phyloP scores from a whole-genome alignment of 2,113 vertebrate genomes.

The Hucho hucho region DNA sequence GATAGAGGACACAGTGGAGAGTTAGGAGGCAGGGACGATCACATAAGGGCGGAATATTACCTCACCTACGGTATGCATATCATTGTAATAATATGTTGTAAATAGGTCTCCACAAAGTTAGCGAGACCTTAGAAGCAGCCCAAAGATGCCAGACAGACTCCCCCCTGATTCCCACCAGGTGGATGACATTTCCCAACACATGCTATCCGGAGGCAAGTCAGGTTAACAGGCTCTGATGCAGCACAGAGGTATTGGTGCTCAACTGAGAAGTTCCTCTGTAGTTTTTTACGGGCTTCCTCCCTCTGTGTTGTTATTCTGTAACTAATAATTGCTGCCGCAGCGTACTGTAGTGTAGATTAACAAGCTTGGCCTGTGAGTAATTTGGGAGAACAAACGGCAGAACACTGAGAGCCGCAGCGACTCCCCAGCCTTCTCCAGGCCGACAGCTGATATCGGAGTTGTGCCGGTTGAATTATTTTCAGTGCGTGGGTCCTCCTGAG shows the following conservation, averaged over 20 bases:
- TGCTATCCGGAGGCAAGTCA: no score
- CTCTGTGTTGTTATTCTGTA: constrained; percentile 41
- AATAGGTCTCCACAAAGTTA: no score
- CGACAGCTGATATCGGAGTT: constrained; percentile 56
- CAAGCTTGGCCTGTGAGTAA: constrained; percentile 57
- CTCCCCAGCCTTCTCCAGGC: constrained; percentile 33
- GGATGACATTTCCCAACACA: no score
- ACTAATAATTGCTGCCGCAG: constrained; percentile 64
- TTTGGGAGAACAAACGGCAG: constrained; percentile 50
- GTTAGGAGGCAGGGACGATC: no score
- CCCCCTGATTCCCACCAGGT: no score
- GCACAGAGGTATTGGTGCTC: constrained; percentile 20
- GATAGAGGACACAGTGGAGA: no score
- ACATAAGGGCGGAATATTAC: no score
- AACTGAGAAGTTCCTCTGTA: constrained; percentile 29
- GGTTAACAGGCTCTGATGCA: no score
- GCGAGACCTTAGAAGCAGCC: no score
- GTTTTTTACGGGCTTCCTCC: constrained; percentile 43
- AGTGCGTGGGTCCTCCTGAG: constrained; percentile 26
- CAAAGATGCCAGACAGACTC: no score
- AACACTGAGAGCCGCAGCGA: neutral
- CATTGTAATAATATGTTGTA: no score
- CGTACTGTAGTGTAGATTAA: constrained; percentile 72
- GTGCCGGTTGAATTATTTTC: constrained; percentile 20
- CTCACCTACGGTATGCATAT: no score